Conservation (phyloP, 2,888 invertebrate species). For the Torymus tubicola region DNA sequence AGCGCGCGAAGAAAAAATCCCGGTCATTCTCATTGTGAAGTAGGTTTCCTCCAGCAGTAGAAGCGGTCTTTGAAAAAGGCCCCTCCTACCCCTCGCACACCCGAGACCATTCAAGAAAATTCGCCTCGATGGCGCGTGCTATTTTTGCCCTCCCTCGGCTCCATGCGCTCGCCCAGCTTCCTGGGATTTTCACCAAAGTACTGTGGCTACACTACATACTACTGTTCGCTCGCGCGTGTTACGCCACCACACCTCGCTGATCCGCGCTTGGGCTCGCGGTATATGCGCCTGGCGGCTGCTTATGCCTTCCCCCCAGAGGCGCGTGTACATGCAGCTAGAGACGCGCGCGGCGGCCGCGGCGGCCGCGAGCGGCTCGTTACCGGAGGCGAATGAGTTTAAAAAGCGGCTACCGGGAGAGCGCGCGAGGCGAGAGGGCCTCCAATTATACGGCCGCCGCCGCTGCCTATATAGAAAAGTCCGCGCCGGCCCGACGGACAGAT, state of each 20-base stretch:
- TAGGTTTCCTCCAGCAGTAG: too few relatives aligned
- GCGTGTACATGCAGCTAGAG: slow-evolving; percentile 54
- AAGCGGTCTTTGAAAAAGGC: too few relatives aligned
- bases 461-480: slow-evolving; percentile 72
- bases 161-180: slow-evolving; percentile 55
- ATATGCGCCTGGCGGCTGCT: slow-evolving; percentile 28
- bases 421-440: slow-evolving; percentile 54
- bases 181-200: slow-evolving; percentile 63
- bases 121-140: background rate
- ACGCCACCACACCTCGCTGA: slow-evolving; percentile 60
- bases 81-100: too few relatives aligned
- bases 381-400: slow-evolving; percentile 71
- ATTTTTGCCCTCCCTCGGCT: background rate
- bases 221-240: slow-evolving; percentile 54
- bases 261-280: slow-evolving; percentile 56
- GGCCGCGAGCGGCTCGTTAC: slow-evolving; percentile 64
- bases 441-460: slow-evolving; percentile 66
- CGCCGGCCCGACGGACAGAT: slow-evolving; percentile 66
- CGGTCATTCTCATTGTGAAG: too few relatives aligned
- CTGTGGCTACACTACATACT: background rate
- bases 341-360: too few relatives aligned
- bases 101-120: slow-evolving; percentile 19
- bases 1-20: background rate
- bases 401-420: slow-evolving; percentile 67
- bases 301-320: slow-evolving; percentile 59